Evolutionary conservation across 2,888 invertebrate species (phyloP), one percentile per base, ranked within the genome.

Genomic region (Temnothorax ravouxi): DNA sequence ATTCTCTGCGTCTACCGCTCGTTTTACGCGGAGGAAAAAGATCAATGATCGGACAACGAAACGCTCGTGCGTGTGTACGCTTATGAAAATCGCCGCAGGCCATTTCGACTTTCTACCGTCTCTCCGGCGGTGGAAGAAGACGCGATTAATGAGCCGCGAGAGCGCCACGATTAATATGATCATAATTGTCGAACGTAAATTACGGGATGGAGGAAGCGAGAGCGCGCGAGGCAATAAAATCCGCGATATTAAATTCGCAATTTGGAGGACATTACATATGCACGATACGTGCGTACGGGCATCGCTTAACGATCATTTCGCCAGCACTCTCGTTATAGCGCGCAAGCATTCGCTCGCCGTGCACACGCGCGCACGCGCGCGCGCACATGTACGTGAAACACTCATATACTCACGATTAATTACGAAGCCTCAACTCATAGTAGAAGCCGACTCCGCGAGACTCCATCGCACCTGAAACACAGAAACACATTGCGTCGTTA

Each of bases 381-480:
- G 25, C 25, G 25, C 25, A 25, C n/a, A 21, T 6, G 34, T 41
- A 64, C 44, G 2, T 6, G 25, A n/a, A n/a, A 59, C 44, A 47
- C n/a, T 81, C 15, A 41, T n/a, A 56, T 92, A 94, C 94, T 94
- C 86, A 94, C 94, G 92, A 92, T 94, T 94, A 94, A 91, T 94
- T 91, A 91, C 92, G 92, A 90, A 92, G 91, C 91, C 93, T 94
- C 93, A 94, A 91, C 94, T 94, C 94, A 94, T 94, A 93, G 93
- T 94, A 92, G 87, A 92, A 92, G 88, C 91, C 91, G 91, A 89
- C 92, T 91, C 92, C 91, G 90, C 91, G 91, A 90, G 88, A 87
- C 92, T 92, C 91, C 94, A 94, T 94, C 91, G 92, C 93, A 94
- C 91, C 94, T 94, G 93, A 25, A 94, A 94, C 91, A 93, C 52